Evolutionary conservation across 1,140 invertebrate species (phyloP), one percentile per base, ranked within the genome.

Genomic region (Phymorhynchus buccinoides): DNA sequence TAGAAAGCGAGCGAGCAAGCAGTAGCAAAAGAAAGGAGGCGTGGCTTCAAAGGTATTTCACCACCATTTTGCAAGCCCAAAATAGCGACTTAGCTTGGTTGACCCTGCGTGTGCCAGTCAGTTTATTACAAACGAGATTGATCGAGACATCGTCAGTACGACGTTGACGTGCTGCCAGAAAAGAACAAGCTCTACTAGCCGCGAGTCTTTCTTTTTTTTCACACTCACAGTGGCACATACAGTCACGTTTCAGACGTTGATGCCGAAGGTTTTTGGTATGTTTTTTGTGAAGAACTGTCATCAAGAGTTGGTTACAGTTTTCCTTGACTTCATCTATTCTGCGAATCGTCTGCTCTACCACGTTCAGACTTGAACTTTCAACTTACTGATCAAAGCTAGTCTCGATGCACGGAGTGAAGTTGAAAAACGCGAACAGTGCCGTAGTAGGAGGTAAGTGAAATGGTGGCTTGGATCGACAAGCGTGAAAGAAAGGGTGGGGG

Each of bases 41-140:
- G 80, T 66, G 80, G 52, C 80, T 68, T 82, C 73, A 9, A 3
- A 79, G 77, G 37, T 2, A 83, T 83, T 83, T 41, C 81, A 83
- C 81, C 62, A 83, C 81, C 62, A 18, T n/a, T n/a, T 37, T 82
- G 80, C 81, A 83, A 83, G 12, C 16, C 66, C 41, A 62, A 62
- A 62, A 62, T 62, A 62, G 56, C 56, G 22, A 22, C 7, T 62
- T 62, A 62, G 56, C 56, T 27, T 62, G 56, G 56, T 62, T 62
- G 56, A 62, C 56, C 56, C 56, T 22, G n/a, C 4, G n/a, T 22
- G n/a, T 6, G 56, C n/a, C n/a, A 62, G 22, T 22, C 56, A 27
- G 56, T 62, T 62, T 27, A 62, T 62, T 22, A 62, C 22, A 62
- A 62, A n/a, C 56, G 56, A 62, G 56, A 62, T 27, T 27, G n/a